Evolutionary conservation across 2,797 vertebrate genomes (phyloP).

Genomic region (Chaetodon trifasciatus): DNA sequence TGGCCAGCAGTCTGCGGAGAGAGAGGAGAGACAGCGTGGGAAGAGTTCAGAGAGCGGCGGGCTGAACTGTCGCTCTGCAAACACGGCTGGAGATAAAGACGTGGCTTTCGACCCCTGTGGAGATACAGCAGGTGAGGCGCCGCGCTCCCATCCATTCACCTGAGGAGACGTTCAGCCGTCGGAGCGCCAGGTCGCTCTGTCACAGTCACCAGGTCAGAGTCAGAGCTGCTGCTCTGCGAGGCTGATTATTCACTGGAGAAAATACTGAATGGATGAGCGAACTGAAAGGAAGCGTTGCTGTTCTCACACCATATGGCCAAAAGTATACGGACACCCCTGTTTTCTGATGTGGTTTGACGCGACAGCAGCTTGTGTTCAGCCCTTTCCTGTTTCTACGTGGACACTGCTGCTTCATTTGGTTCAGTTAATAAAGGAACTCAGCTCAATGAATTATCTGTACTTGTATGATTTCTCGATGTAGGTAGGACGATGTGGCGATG

Average conservation of each 20-base stretch:
- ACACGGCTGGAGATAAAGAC: slow-evolving; percentile 20
- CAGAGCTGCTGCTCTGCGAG: not conserved
- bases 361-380: not conserved
- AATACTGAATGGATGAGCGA: not conserved
- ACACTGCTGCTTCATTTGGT: not conserved
- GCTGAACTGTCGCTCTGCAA: slow-evolving; percentile 11
- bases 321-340: not conserved
- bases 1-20: slow-evolving; percentile 90
- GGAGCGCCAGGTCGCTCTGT: not conserved
- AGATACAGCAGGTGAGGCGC: not conserved
- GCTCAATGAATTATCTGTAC: too few relatives aligned
- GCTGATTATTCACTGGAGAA: not conserved
- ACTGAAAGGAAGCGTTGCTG: too few relatives aligned
- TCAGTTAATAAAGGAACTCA: too few relatives aligned
- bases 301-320: not conserved
- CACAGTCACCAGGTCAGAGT: not conserved
- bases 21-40: not conserved
- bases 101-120: slow-evolving; percentile 28
- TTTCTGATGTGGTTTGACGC: not conserved
- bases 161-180: not conserved
- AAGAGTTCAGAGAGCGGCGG: not conserved
- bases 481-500: too few relatives aligned
- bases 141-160: not conserved
- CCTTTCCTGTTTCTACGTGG: not conserved
- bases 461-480: too few relatives aligned